phyloP scores from a whole-genome alignment of 2,797 vertebrate genomes.

The Eutrigla gurnardus region DNA sequence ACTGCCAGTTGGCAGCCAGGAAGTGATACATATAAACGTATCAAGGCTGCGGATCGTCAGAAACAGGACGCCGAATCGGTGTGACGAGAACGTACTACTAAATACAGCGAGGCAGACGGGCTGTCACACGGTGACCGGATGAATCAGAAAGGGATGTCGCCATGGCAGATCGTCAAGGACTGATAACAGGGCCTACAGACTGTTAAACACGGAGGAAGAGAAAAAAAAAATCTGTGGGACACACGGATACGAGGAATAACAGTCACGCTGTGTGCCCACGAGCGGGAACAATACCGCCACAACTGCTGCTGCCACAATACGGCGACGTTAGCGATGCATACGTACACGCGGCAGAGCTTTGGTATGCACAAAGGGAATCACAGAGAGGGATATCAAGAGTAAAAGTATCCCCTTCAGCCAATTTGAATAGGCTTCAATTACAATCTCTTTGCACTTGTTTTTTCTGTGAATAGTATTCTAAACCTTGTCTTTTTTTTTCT shows the following conservation, averaged over 20 bases:
- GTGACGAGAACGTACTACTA: constrained; percentile 71
- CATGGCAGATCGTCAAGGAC: constrained; percentile 73
- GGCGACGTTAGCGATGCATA: constrained; percentile 8
- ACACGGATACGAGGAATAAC: constrained; percentile 30
- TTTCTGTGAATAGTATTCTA: constrained; percentile 35
- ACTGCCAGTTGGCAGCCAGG: constrained; percentile 55
- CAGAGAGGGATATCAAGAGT: constrained; percentile 28
- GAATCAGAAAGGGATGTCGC: constrained; percentile 78
- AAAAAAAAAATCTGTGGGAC: constrained; percentile 55
- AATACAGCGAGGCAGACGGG: constrained; percentile 72
- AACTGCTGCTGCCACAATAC: constrained; percentile 2
- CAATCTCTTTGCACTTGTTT: constrained; percentile 64
- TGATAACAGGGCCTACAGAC: constrained; percentile 67
- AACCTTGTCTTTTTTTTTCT: constrained; percentile 32
- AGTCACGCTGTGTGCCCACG: constrained; percentile 28
- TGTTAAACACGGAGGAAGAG: constrained; percentile 62
- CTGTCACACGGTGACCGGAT: constrained; percentile 77
- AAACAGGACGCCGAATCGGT: constrained; percentile 56
- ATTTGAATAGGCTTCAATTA: constrained; percentile 68
- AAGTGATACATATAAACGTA: constrained; percentile 65
- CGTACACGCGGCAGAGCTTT: background rate
- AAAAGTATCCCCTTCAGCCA: constrained; percentile 39
- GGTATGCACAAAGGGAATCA: background rate
- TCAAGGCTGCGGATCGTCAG: constrained; percentile 60
- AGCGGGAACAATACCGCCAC: constrained; percentile 32